Evolutionary conservation across 2,113 vertebrate species (phyloP), one percentile per base, ranked within the genome.

Genomic region (Salvelinus sp.): DNA sequence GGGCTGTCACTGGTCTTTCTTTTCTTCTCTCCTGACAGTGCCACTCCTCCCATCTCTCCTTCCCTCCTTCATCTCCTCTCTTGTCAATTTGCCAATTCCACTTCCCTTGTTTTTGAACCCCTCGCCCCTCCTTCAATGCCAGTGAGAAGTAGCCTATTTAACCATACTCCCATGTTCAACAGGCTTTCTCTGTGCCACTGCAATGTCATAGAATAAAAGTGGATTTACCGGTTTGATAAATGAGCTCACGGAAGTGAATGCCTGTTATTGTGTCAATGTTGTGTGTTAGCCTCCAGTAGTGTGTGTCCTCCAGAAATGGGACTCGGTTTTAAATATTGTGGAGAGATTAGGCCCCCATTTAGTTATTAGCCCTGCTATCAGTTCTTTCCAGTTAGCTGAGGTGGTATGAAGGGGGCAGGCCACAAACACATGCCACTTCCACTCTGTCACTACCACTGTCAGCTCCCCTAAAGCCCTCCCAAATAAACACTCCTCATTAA

Each of bases 151-250:
- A 62, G 76, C 85, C 60, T 80, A 65, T 76, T 86, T 64, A 74
- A 65, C 77, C 64, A 25, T 76, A 69, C 80, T 77, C 81, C 75
- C 78, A 83, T 80, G 77, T 67, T 74, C 76, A 82, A 90, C 77
- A 81, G 87, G 84, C 81, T 89, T 47, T 50, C 10, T 69, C 47
- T 13, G 3, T 1, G 4, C 65, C 57, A 12, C 12, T n/a, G 54
- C 6, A 22, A 70, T 72, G 71, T 67, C 28, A 72, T 14, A n/a
- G 57, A 22, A 1, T 16, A n/a, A 82, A 90, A 90, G 90, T 81
- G 50, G 90, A 83, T 84, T 20, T 83, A 89, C 92, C 84, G 88
- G 90, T 92, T 92, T 89, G 66, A 75, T 71, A 74, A 87, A 80
- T 27, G 3, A 48, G 47, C 50, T 76, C 73, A 23, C 64, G 62